phyloP scores from a whole-genome alignment of 2,888 invertebrate species.

The Melipona beecheii region DNA sequence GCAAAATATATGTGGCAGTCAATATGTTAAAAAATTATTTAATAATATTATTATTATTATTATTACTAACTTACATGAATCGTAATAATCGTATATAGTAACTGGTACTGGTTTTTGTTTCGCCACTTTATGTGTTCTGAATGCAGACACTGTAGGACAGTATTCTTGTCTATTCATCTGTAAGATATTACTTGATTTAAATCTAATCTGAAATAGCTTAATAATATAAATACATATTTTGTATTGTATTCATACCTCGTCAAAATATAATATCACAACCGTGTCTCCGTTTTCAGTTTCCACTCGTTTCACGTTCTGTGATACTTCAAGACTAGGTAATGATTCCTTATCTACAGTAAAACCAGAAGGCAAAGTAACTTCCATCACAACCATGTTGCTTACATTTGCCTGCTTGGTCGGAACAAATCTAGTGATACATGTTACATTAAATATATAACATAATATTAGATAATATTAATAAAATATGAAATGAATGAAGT shows the following conservation, averaged over 20 bases:
- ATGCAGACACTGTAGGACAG: constrained; percentile 94
- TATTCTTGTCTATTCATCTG: constrained; percentile 87
- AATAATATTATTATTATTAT: constrained; percentile 2
- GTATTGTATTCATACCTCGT: constrained; percentile 85
- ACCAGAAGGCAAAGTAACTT: constrained; percentile 95
- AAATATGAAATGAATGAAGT: neutral
- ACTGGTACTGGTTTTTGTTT: constrained; percentile 94
- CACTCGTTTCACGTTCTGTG: constrained; percentile 87
- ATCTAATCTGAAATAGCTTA: neutral
- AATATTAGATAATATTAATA: neutral
- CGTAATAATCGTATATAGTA: constrained; percentile 95
- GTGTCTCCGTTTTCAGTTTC: constrained; percentile 89
- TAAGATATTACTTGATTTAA: constrained; percentile 15
- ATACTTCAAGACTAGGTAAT: constrained; percentile 87
- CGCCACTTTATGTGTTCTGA: constrained; percentile 93
- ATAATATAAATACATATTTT: neutral
- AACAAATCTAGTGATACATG: constrained; percentile 86
- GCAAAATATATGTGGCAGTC: neutral
- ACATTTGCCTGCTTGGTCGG: constrained; percentile 87
- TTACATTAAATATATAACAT: constrained; percentile 5
- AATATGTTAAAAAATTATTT: neutral
- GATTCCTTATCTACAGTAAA: constrained; percentile 92
- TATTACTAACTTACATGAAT: constrained; percentile 89
- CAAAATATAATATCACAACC: constrained; percentile 89
- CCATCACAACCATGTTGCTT: constrained; percentile 96